Base-by-base conservation (phyloP, 1,140 invertebrate species). In the Euura lappo region DNA sequence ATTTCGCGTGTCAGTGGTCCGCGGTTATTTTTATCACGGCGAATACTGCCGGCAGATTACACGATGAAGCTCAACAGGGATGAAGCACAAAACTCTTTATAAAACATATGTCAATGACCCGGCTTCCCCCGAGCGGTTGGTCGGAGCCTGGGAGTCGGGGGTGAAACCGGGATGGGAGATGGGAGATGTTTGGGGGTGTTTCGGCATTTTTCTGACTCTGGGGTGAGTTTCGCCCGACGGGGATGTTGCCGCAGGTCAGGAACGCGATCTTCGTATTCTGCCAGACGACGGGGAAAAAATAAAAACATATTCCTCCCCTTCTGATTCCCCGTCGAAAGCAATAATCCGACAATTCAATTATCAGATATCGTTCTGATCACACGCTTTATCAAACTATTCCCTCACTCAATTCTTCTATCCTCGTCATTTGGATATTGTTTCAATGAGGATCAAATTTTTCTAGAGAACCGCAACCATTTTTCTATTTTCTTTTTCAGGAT, bases 101-200 rank as follows among this genome's bases (percentile, higher is more conserved):
- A 79, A 77, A 77, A 76, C 79, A 76, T 76, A 79, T 79, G 77
- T 81, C 79, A 81, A 81, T 73, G 77, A 79, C 75, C 72, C 71
- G 72, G 60, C 66, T 76, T 71, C 65, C 47, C 51, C 51, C 8
- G 51, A 60, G 51, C 51, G 51, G 51, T 60, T 8, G 51, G 13
- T 11, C 13, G 51, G 51, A n/a, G 51, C 13, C 51, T 69, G 74
- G 75, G 74, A 72, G 78, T 74, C 74, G 75, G 77, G 45, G 65
- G 51, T 45, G 60, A 60, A 66, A 66, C 71, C 68, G 44, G 68
- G 46, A 65, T 69, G 44, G 46, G 71, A 43, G 44, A 28, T n/a
- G 46, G 68, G 67, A 65, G 64, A 71, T 43, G 13, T 65, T 70
- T 65, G 42, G 45, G 51, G 11, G 69, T 78, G 72, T 79, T 76